phyloP scores from a whole-genome alignment of 2,113 vertebrate genomes.

The Corythornis vintsioides region DNA sequence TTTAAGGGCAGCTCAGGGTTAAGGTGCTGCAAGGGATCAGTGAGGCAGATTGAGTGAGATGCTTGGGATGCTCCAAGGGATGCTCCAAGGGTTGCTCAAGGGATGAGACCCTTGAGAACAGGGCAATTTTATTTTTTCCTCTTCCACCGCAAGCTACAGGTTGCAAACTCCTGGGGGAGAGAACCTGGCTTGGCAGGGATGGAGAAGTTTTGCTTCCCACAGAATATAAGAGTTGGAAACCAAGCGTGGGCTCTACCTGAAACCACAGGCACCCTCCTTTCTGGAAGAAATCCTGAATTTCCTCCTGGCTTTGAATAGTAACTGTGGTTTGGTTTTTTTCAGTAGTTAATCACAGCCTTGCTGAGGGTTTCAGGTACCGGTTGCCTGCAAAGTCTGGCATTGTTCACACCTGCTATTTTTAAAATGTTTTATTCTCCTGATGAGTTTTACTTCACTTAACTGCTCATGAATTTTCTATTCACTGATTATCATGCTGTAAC shows the following conservation, averaged over 20 bases:
- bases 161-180: not conserved
- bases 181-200: fast-evolving
- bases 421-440: not conserved
- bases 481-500: not conserved
- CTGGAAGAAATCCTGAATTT: not conserved
- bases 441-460: not conserved
- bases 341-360: not conserved
- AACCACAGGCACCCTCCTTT: not conserved
- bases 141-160: fast-evolving
- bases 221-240: not conserved
- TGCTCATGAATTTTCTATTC: not conserved
- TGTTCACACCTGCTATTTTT: not conserved
- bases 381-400: not conserved
- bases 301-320: not conserved
- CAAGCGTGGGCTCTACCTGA: not conserved
- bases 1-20: not conserved
- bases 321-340: fast-evolving
- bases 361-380: not conserved
- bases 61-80: not conserved
- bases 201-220: not conserved
- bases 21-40: not conserved
- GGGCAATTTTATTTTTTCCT: fast-evolving
- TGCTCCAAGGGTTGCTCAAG: no score
- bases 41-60: fast-evolving
- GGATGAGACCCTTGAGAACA: not conserved